Base-by-base conservation (phyloP, 2,888 invertebrate genomes). In the Stenodera caucasica region DNA sequence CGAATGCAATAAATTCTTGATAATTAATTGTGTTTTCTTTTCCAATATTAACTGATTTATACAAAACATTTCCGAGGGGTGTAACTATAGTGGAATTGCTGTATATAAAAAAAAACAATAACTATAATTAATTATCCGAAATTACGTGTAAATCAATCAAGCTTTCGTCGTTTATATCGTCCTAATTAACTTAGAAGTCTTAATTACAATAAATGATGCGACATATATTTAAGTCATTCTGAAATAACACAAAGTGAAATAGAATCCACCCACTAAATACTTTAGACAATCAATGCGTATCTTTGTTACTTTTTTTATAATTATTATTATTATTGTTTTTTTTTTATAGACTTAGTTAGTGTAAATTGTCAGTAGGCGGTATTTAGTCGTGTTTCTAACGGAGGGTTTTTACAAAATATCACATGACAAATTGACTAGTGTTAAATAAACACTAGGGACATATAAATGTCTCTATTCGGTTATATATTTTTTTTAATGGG, bases 331-430 rank as follows among this genome's bases (percentile, higher is more conserved):
- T 40, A 9, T 40, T 15, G 9, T 11, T 40, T 7, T 18, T 2
- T 40, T 18, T 18, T 14, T 11, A 9, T 40, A 8, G 15, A 70
- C 65, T 63, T 61, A 59, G 53, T 61, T 64, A 62, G 67, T 65
- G 65, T 70, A 63, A 67, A 68, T 65, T 67, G 67, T 62, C 67
- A 66, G 70, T 71, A 69, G 75, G 75, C 70, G 75, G 68, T 61
- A 61, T 64, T 59, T 70, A 62, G 66, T 73, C 72, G 63, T 65
- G 70, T 74, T 72, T 68, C 72, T 12, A 53, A 57, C 52, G 40
- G 51, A 55, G 61, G 21, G 9, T 21, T 45, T 58, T 59, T 33
- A 53, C 29, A 29, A 53, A 37, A 37, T 63, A 60, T 62, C 62
- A 45, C 58, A 52, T 62, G 59, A 30, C 55, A 62, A 62, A 59